These are phyloP conservation scores for Gryllus bimaculatus DNA, from an alignment of 1,140 invertebrate genomes.

Conservation along the genomic window DNA sequence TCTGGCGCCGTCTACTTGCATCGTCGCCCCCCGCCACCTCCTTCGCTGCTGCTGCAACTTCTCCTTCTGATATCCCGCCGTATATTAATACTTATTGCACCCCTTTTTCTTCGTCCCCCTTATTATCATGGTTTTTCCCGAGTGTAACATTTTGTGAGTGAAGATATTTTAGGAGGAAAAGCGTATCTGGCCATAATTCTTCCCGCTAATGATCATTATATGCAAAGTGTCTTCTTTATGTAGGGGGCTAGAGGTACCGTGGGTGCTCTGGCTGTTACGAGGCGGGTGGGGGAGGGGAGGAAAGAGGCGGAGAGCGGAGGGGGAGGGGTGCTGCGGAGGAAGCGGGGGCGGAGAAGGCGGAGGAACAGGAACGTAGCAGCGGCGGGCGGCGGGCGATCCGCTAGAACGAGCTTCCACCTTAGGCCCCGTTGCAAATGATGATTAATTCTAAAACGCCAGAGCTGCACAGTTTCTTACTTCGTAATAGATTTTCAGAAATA, in stretches of 20 bases:
- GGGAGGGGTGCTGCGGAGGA: not conserved
- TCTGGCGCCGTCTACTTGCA: too few species aligned
- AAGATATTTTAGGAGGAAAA: not conserved
- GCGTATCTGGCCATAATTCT: constrained; percentile 12
- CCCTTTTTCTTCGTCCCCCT: constrained; percentile 4
- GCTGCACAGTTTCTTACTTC: not conserved
- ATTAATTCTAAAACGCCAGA: constrained; percentile 1
- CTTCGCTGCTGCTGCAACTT: not conserved
- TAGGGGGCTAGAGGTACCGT: not conserved
- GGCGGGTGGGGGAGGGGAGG: not conserved
- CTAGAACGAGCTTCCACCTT: not conserved
- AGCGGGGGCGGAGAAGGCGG: not conserved
- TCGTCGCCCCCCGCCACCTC: not conserved
- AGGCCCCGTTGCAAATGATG: not conserved
- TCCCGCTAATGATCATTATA: constrained; percentile 14
- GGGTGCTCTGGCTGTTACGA: constrained; percentile 6
- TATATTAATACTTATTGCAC: constrained; percentile 10
- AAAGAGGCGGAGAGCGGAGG: not conserved
- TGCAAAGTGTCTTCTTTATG: constrained; percentile 15
- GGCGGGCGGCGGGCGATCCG: not conserved
- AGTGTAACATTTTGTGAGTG: constrained; percentile 16
- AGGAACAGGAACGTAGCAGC: not conserved
- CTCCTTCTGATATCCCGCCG: not conserved
- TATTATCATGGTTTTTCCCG: constrained; percentile 16
- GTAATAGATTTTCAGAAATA: constrained; percentile 6